These are phyloP conservation scores for Pseudachorutes palmiensis DNA, from an alignment of 1,140 invertebrate species.

Conservation along the genomic window DNA sequence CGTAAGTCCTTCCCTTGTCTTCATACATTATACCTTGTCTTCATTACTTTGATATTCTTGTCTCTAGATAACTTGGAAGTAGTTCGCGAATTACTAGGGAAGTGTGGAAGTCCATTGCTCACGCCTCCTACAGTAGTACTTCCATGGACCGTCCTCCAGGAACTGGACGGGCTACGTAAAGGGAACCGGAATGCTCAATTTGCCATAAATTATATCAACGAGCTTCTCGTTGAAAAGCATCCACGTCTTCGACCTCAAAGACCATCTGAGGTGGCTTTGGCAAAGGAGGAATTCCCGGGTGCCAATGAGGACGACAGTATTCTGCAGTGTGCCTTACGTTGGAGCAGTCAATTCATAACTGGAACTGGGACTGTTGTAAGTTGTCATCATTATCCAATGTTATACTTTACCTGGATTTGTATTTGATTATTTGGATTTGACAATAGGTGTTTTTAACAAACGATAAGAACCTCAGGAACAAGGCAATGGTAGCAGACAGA, in stretches of 20 bases:
- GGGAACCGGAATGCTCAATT: background rate
- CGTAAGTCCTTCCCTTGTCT: conserved; percentile 17
- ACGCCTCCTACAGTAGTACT: conserved; percentile 22
- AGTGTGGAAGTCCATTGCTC: background rate
- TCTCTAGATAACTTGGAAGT: conserved; percentile 18
- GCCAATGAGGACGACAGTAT: conserved; percentile 32
- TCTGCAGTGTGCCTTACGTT: conserved; percentile 32
- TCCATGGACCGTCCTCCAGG: conserved; percentile 37
- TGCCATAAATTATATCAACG: conserved; percentile 27
- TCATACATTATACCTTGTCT: background rate
- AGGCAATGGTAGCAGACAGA: conserved; percentile 21
- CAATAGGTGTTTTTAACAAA: conserved; percentile 31
- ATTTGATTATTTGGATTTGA: background rate
- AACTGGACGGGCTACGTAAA: conserved; percentile 27
- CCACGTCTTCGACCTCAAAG: conserved; percentile 28
- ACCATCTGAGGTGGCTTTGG: conserved; percentile 27
- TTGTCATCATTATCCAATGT: background rate
- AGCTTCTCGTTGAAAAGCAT: conserved; percentile 26
- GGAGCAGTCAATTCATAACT: conserved; percentile 12
- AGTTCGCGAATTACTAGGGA: conserved; percentile 22
- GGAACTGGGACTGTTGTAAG: no score
- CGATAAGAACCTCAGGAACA: conserved; percentile 33
- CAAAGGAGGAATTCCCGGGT: conserved; percentile 20
- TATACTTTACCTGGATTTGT: conserved; percentile 2
- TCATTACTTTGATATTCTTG: no score